phyloP scores from a whole-genome alignment of 2,888 invertebrate genomes.

The Diaphora mendica region DNA sequence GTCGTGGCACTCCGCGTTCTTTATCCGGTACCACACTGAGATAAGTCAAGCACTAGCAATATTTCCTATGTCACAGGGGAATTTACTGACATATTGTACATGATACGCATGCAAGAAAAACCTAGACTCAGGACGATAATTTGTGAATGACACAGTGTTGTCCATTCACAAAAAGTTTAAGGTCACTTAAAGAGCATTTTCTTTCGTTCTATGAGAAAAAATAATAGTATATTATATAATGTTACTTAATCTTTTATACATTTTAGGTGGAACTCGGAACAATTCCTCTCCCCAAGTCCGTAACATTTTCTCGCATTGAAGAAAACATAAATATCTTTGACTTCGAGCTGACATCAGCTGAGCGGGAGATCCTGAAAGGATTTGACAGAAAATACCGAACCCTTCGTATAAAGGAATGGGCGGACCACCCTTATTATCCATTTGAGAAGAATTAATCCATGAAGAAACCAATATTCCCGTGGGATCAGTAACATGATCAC shows the following conservation, averaged over 20 bases:
- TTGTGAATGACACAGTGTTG: not conserved
- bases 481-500: too few species aligned
- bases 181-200: too few species aligned
- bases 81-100: too few species aligned
- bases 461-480: not conserved
- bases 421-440: conserved; percentile 65
- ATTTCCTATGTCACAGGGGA: too few species aligned
- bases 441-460: conserved; percentile 32
- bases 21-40: too few species aligned
- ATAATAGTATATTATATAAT: too few species aligned
- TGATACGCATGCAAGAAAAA: too few species aligned
- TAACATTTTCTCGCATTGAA: conserved; percentile 66
- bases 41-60: too few species aligned
- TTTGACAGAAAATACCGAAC: conserved; percentile 66
- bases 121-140: too few species aligned
- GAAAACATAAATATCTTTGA: conserved; percentile 70
- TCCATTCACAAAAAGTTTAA: too few species aligned
- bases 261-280: conserved; percentile 69
- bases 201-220: too few species aligned
- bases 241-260: not conserved
- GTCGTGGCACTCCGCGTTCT: too few species aligned
- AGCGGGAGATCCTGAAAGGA: conserved; percentile 40
- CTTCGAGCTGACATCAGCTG: conserved; percentile 57
- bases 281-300: conserved; percentile 71
- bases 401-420: conserved; percentile 58